Evolutionary conservation across 2,113 vertebrate genomes (phyloP).

Genomic region (Carassius gibelio): DNA sequence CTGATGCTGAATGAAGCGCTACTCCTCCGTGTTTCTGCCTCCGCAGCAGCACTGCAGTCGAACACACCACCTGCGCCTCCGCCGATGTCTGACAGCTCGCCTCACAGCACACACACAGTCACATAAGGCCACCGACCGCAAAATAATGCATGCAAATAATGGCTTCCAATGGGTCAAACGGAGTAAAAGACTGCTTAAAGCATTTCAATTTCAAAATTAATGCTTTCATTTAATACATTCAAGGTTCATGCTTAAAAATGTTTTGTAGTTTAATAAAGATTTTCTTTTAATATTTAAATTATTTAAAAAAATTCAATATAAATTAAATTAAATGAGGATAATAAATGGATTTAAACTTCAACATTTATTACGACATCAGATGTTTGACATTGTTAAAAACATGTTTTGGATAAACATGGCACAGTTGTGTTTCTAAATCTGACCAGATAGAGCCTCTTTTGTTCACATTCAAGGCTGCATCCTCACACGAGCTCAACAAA

Average conservation of each 20-base stretch:
- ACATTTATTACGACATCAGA: too few species aligned
- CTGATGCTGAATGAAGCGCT: not conserved
- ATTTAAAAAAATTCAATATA: too few species aligned
- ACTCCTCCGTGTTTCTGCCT: conserved; percentile 45
- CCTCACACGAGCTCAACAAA: not conserved
- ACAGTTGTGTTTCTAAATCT: not conserved
- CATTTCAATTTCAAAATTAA: not conserved
- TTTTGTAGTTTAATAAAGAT: too few species aligned
- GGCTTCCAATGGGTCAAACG: not conserved
- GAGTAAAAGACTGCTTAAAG: not conserved
- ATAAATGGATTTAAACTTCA: not conserved
- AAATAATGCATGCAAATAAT: not conserved
- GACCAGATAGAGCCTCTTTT: not conserved
- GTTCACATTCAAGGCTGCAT: not conserved
- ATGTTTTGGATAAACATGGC: not conserved
- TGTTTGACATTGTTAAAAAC: too few species aligned
- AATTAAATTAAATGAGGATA: not conserved
- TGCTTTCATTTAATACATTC: too few species aligned
- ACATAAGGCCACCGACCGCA: not conserved
- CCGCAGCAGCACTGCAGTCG: conserved; percentile 53
- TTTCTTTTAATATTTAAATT: too few species aligned
- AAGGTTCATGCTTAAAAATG: too few species aligned
- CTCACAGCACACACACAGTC: not conserved
- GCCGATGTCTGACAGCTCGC: not conserved
- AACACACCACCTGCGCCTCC: not conserved